Evolutionary conservation across 2,113 vertebrate genomes (phyloP), one percentile per base, ranked within the genome.

Genomic region (Spea multiplicata): DNA sequence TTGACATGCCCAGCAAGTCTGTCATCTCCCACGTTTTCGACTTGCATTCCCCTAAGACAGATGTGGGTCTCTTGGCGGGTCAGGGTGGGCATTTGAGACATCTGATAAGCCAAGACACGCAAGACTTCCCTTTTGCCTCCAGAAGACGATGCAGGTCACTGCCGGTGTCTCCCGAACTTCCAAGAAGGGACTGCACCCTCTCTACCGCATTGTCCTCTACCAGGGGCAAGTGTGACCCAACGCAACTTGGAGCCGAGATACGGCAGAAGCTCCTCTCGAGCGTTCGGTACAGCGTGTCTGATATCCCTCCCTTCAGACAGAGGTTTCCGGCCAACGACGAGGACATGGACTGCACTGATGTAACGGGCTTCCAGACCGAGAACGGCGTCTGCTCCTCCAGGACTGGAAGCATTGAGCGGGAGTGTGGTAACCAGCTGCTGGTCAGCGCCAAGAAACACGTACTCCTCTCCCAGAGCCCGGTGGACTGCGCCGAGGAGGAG

Each of bases 11-110:
- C 82, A 99, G 96, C 92, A 97, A 96, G 86, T 98, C 97, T 0
- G 95, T 99, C 75, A 96, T 99, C 86, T 97, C 96, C 45, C 90
- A 98, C 0, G 93, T 98, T 86, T 99, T 99, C 74, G 96, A 98
- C 86, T 86, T 98, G 64, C 92, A 94, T 84, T 96, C 96, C 4
- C 95, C 94, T 10, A 93, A 93, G 30, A 88, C 93, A 3, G 90
- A 88, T 13, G 83, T 82, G 46, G 75, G 66, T 59, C 81, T 74
- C 30, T 91, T 90, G 83, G 80, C 84, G 47, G 89, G 85, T 80
- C 85, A 86, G 44, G 81, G 86, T 0, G 69, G 69, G 14, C 85
- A 85, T 16, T 81, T 85, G 4, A 82, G 84, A 78, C 88, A 82
- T 75, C 53, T 65, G 0, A 86, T 71, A 17, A 17, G 84, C 75